These are phyloP conservation scores for Mimachlamys varia DNA, from an alignment of 2,888 invertebrate species.

Conservation along the genomic window DNA sequence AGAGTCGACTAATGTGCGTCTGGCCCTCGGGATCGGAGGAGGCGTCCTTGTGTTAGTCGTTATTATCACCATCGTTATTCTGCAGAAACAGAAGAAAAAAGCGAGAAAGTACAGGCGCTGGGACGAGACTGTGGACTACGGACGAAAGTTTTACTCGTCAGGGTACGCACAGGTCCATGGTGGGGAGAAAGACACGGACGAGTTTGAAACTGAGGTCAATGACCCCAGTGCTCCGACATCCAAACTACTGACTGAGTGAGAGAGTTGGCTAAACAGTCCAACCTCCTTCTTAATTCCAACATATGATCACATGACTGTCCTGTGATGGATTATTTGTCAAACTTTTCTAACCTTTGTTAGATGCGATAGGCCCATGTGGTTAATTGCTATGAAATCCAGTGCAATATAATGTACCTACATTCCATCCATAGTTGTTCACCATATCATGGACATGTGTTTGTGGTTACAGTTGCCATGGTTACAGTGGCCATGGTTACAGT, in stretches of 20 bases:
- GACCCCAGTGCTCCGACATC: constrained; percentile 55
- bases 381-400: constrained; percentile 14
- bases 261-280: background rate
- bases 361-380: background rate
- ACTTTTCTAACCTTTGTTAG: background rate
- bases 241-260: constrained; percentile 50
- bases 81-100: constrained; percentile 49
- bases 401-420: background rate
- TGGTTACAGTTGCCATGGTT: too few species aligned
- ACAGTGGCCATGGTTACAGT: background rate
- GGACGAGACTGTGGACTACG: constrained; percentile 66
- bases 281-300: background rate
- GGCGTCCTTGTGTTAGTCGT: constrained; percentile 53
- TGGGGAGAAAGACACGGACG: constrained; percentile 63
- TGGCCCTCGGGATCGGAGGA: constrained; percentile 36
- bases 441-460: background rate
- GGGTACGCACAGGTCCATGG: constrained; percentile 55
- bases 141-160: constrained; percentile 64
- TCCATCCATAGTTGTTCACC: background rate
- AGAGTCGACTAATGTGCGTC: background rate
- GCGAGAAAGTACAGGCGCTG: constrained; percentile 62
- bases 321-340: background rate
- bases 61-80: constrained; percentile 56
- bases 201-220: constrained; percentile 65
- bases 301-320: background rate